These are phyloP conservation scores for Helicoverpa zea DNA, from an alignment of 1,140 invertebrate species.

Conservation along the genomic window DNA sequence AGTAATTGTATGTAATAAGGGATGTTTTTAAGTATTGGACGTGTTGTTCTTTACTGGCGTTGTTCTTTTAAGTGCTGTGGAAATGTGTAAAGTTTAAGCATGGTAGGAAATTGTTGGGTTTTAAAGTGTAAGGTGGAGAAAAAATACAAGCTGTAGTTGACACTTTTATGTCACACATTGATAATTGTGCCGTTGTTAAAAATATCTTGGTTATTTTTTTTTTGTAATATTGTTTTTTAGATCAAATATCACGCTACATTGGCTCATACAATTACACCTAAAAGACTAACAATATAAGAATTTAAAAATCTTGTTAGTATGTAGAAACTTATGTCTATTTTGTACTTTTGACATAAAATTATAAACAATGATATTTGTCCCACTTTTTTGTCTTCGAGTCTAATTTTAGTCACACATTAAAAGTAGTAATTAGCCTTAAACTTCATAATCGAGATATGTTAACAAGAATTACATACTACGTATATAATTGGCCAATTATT, in stretches of 20 bases:
- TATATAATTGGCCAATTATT: conserved; percentile 18
- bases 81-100: background rate
- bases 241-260: no score
- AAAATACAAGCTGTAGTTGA: background rate
- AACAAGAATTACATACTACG: background rate
- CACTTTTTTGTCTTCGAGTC: background rate
- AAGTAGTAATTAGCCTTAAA: conserved; percentile 5
- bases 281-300: no score
- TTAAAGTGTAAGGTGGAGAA: background rate
- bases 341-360: background rate
- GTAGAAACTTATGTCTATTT: no score
- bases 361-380: background rate
- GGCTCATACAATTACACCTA: no score
- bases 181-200: background rate
- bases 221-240: background rate
- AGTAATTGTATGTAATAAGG: conserved; percentile 38
- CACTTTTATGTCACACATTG: conserved; percentile 1
- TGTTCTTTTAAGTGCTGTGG: background rate
- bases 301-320: no score
- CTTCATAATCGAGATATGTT: conserved; percentile 23
- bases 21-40: conserved; percentile 4
- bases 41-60: background rate
- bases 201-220: background rate
- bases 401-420: background rate
- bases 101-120: conserved; percentile 7